phyloP scores from a whole-genome alignment of 2,888 invertebrate species.

The Galeruca laticollis region DNA sequence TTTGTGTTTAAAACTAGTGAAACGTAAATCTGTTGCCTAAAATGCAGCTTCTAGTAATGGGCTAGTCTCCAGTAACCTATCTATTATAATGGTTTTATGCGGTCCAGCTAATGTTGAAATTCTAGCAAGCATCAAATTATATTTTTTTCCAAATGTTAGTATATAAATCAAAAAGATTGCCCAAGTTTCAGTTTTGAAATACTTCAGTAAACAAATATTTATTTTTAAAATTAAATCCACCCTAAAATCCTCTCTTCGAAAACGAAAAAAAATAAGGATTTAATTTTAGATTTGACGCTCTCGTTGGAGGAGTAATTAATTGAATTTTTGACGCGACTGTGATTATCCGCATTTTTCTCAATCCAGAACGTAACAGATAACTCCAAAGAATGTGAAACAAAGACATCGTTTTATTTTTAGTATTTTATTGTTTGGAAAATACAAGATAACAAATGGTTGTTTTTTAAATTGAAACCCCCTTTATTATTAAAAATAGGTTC shows the following conservation, averaged over 20 bases:
- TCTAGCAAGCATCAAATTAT: not conserved
- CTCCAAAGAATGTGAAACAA: constrained; percentile 6
- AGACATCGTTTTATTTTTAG: constrained; percentile 7
- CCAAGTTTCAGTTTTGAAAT: not conserved
- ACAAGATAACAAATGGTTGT: not conserved
- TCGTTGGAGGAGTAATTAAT: constrained; percentile 10
- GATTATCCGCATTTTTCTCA: constrained; percentile 21
- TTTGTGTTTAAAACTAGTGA: no score
- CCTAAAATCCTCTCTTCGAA: not conserved
- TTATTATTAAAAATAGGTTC: no score
- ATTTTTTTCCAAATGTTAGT: not conserved
- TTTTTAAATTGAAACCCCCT: no score
- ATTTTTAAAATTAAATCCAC: constrained; percentile 4
- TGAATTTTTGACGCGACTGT: constrained; percentile 13
- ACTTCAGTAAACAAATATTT: not conserved
- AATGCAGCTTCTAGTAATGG: no score
- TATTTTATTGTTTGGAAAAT: not conserved
- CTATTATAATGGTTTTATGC: no score
- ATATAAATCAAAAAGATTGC: not conserved
- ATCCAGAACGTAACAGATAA: constrained; percentile 14
- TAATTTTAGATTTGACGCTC: not conserved
- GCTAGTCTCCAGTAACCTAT: no score
- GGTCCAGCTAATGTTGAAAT: not conserved
- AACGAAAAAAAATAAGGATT: not conserved
- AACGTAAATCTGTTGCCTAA: no score